Conservation (phyloP, 2,113 vertebrate genomes). For the Xiphorhynchus elegans region DNA sequence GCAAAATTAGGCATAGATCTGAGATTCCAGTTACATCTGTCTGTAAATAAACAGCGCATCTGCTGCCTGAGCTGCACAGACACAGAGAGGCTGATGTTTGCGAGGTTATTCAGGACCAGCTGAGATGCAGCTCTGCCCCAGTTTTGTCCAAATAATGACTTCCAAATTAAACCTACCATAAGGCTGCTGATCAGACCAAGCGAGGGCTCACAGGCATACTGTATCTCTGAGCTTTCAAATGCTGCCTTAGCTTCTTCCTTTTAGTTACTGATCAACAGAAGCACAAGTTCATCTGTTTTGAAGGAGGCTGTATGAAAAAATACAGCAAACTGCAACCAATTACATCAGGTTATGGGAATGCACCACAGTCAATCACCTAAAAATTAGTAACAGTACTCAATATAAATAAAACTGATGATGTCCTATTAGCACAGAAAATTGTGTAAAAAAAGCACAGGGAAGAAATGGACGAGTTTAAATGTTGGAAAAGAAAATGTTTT, state of each 20-base stretch:
- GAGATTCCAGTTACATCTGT: neutral
- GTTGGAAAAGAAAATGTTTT: neutral
- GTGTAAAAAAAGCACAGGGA: neutral
- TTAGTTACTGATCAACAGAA: neutral
- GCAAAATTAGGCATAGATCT: neutral
- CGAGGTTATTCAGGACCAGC: neutral
- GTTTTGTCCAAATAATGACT: constrained; percentile 12
- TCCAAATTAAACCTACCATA: constrained; percentile 26
- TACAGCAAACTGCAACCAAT: neutral
- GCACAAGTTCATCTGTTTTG: neutral
- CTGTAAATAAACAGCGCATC: constrained; percentile 1
- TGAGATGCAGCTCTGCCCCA: constrained; percentile 24
- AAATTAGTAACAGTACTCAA: neutral
- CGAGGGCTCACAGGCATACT: neutral
- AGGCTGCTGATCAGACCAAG: neutral
- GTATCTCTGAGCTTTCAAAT: neutral
- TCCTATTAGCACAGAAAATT: neutral
- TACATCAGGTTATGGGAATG: neutral
- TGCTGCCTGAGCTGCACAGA: neutral
- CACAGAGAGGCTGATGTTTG: neutral
- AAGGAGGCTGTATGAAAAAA: neutral
- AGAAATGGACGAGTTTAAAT: neutral
- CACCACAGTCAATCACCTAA: neutral
- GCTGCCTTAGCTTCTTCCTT: neutral
- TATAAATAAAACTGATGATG: neutral